A percentile compares a stretch with the other conserved stretches of the same genome.
Conservation (phyloP, 2,888 invertebrate species). For the Xylota segnis region DNA sequence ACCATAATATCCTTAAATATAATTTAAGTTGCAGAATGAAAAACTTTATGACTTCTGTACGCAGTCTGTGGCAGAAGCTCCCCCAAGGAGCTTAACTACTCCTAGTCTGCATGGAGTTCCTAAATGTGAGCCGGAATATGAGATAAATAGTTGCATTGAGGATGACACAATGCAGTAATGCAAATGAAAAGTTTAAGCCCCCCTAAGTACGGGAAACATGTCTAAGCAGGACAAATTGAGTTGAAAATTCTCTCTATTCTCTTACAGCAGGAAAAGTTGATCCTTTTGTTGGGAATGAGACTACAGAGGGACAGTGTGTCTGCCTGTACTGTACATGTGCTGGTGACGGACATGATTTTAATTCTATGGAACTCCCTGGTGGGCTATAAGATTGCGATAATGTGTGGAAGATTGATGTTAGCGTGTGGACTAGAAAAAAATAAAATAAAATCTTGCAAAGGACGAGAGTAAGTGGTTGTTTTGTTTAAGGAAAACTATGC, state of each 20-base stretch:
- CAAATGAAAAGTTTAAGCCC: conserved; percentile 62
- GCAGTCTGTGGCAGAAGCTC: conserved; percentile 44
- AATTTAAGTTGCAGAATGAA: conserved; percentile 44
- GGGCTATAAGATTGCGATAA: conserved; percentile 28
- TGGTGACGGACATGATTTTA: conserved; percentile 40
- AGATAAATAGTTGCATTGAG: conserved; percentile 54
- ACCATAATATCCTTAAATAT: conserved; percentile 46
- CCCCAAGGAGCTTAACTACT: conserved; percentile 45
- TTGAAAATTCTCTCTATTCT: conserved; percentile 44
- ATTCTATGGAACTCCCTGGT: conserved; percentile 21
- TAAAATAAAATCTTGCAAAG: neutral
- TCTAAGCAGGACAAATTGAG: conserved; percentile 61
- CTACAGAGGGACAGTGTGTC: neutral
- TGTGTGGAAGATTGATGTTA: conserved; percentile 14
- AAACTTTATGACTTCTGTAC: conserved; percentile 58
- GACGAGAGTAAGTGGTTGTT: neutral
- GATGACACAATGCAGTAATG: conserved; percentile 60
- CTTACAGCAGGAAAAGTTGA: conserved; percentile 46
- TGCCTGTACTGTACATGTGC: conserved; percentile 9
- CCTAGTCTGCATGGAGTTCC: conserved; percentile 26
- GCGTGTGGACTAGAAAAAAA: conserved; percentile 6
- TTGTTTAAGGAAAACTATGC: neutral
- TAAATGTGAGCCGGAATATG: conserved; percentile 37
- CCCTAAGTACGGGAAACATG: conserved; percentile 23
- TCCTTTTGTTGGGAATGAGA: conserved; percentile 49